Evolutionary conservation across 2,797 vertebrate species (phyloP).

Genomic region (Kryptolebias ocellatus): DNA sequence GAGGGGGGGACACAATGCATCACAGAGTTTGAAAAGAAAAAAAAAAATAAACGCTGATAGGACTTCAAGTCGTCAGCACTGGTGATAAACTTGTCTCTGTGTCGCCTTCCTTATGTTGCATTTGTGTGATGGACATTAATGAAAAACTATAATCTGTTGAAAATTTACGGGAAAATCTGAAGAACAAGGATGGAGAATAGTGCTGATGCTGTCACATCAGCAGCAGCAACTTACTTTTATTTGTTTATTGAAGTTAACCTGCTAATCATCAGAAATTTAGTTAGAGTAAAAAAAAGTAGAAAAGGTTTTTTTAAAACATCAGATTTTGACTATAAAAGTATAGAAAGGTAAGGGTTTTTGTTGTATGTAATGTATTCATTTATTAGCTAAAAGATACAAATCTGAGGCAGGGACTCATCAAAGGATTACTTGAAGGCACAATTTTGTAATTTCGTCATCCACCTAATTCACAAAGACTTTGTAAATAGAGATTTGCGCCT

Average conservation of each 20-base stretch:
- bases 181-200: constrained; percentile 42
- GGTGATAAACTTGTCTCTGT: constrained; percentile 67
- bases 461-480: no score
- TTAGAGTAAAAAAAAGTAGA: not conserved
- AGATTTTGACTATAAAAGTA: no score
- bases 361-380: no score
- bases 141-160: constrained; percentile 62
- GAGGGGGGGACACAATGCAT: constrained; percentile 45
- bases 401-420: no score
- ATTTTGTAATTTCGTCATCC: no score
- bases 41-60: constrained; percentile 54
- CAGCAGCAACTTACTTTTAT: constrained; percentile 13
- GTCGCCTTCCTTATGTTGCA: constrained; percentile 72
- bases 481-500: no score
- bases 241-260: no score
- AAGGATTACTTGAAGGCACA: no score
- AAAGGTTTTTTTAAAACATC: no score
- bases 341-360: no score
- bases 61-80: constrained; percentile 71
- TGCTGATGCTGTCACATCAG: constrained; percentile 43
- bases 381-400: no score
- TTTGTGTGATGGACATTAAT: constrained; percentile 65
- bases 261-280: not conserved
- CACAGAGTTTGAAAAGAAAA: not conserved
- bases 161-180: constrained; percentile 47